Conservation (phyloP, 2,113 vertebrate species). For the Bos indicus region DNA sequence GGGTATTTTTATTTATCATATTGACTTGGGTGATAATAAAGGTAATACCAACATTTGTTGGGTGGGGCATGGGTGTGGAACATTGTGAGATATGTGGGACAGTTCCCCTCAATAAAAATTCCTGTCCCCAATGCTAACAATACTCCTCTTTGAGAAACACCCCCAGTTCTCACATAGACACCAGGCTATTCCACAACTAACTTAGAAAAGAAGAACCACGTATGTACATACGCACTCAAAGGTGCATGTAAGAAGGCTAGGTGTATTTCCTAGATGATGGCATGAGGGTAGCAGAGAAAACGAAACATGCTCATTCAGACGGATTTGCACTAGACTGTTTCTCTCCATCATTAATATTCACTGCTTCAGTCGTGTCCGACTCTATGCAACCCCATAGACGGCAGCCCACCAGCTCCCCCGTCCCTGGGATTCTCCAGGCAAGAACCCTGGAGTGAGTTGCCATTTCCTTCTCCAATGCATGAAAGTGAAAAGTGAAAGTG, state of each 20-base stretch:
- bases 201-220: background rate
- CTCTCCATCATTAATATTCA: background rate
- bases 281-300: background rate
- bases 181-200: background rate
- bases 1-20: background rate
- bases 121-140: background rate
- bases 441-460: too few species aligned
- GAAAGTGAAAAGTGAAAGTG: too few species aligned
- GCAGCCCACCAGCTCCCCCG: too few species aligned
- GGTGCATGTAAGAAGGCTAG: background rate
- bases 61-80: background rate
- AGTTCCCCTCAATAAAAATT: background rate
- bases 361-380: too few species aligned
- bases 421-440: too few species aligned
- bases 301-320: background rate
- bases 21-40: background rate
- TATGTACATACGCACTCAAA: background rate
- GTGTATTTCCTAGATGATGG: background rate
- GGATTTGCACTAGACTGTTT: background rate
- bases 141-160: background rate
- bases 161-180: background rate
- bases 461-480: too few species aligned
- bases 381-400: too few species aligned
- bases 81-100: background rate
- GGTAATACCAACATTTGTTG: background rate